Conservation (phyloP, 1,140 invertebrate genomes). For the Helicoverpa zea region DNA sequence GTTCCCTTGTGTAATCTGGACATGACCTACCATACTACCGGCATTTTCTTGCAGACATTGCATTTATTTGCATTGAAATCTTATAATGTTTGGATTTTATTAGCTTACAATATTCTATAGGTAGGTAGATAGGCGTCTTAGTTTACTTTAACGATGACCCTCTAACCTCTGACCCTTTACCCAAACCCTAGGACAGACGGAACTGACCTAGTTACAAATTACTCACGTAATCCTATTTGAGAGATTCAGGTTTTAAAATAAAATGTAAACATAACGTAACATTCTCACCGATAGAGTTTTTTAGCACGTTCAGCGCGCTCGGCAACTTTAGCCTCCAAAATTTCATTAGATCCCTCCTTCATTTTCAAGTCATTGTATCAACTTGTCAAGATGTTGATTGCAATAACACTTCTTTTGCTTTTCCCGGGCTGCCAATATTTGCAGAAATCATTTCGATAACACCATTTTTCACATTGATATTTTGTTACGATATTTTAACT, state of each 20-base stretch:
- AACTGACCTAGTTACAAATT: not conserved
- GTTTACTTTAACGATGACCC: too few relatives aligned
- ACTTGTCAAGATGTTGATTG: slow-evolving; percentile 76
- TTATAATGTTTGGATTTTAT: too few relatives aligned
- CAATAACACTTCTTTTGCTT: slow-evolving; percentile 60
- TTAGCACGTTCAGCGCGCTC: slow-evolving; percentile 79
- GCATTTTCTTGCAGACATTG: too few relatives aligned
- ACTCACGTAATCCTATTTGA: not conserved
- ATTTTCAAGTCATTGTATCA: slow-evolving; percentile 84
- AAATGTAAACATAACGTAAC: not conserved
- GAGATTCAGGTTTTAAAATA: not conserved
- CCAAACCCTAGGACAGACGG: too few relatives aligned
- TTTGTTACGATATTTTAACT: slow-evolving; percentile 31
- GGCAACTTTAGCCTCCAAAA: slow-evolving; percentile 74
- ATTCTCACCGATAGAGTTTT: slow-evolving; percentile 80
- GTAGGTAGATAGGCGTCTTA: too few relatives aligned
- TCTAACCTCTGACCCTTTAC: too few relatives aligned
- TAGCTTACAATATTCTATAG: too few relatives aligned
- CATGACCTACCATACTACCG: too few relatives aligned
- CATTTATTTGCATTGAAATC: too few relatives aligned
- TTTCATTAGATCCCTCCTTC: slow-evolving; percentile 78
- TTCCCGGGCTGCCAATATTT: slow-evolving; percentile 57
- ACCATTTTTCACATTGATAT: slow-evolving; percentile 58
- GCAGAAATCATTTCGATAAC: slow-evolving; percentile 70
- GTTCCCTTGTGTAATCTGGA: too few relatives aligned